Evolutionary conservation across 2,888 invertebrate genomes (phyloP).

Genomic region (Panzeria rudis): DNA sequence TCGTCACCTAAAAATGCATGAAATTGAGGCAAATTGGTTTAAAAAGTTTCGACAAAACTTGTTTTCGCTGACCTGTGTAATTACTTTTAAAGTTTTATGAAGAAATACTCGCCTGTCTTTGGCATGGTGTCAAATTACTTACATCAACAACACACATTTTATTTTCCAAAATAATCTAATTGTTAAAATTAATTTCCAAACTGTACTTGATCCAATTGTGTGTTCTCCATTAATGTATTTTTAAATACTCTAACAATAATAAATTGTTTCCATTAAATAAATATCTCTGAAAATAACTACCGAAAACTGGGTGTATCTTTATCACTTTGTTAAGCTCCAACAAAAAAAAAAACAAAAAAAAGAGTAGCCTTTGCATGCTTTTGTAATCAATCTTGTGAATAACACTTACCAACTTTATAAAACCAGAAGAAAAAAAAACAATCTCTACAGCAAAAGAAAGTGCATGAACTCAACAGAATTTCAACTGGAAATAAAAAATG

Average conservation of each 20-base stretch:
- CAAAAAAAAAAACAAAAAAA: neutral
- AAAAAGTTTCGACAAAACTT: no score
- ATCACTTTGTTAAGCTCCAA: slow-evolving; percentile 47
- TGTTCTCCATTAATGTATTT: slow-evolving; percentile 40
- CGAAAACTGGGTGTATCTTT: slow-evolving; percentile 66
- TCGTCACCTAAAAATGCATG: no score
- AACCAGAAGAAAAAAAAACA: neutral
- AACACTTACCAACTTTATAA: slow-evolving; percentile 50
- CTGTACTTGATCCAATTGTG: slow-evolving; percentile 10
- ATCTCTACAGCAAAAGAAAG: slow-evolving; percentile 44
- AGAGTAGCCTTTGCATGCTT: slow-evolving; percentile 69
- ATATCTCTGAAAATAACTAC: slow-evolving; percentile 60
- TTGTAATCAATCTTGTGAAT: slow-evolving; percentile 69
- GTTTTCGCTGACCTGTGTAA: no score
- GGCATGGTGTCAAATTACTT: neutral
- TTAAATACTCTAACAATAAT: slow-evolving; percentile 53
- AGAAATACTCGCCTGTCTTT: neutral
- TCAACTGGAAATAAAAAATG: neutral
- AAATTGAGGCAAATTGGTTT: no score
- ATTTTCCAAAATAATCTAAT: slow-evolving; percentile 15
- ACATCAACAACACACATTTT: neutral
- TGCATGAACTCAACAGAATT: slow-evolving; percentile 37
- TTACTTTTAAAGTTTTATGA: neutral
- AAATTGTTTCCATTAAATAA: slow-evolving; percentile 57
- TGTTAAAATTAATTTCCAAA: slow-evolving; percentile 18